These are phyloP conservation scores for Craterocephalus amniculus DNA, from an alignment of 2,797 vertebrate genomes.

Conservation along the genomic window DNA sequence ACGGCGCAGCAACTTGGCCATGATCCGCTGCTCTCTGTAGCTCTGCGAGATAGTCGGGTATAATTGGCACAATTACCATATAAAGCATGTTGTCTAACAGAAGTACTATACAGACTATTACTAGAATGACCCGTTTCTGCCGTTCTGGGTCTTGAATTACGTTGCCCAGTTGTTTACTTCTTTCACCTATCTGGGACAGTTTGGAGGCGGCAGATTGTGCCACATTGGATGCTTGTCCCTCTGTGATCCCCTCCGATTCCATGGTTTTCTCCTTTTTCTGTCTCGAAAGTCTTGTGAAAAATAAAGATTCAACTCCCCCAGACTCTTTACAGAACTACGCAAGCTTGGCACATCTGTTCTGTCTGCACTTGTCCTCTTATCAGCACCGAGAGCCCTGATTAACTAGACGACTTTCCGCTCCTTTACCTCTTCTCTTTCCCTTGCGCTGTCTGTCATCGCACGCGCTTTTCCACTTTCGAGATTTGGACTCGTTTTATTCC, in stretches of 20 bases:
- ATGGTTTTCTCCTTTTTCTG: slow-evolving; percentile 64
- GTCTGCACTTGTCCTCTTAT: slow-evolving; percentile 30
- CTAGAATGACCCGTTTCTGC: slow-evolving; percentile 90
- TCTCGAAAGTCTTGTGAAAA: slow-evolving; percentile 38
- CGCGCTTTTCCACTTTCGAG: slow-evolving; percentile 68
- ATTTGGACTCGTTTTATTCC: slow-evolving; percentile 70
- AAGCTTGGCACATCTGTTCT: slow-evolving; percentile 62
- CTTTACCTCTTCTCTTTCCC: slow-evolving; percentile 71
- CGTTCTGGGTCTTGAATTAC: slow-evolving; percentile 87
- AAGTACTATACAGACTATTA: slow-evolving; percentile 92
- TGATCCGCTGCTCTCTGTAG: slow-evolving; percentile 80
- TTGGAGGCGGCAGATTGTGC: slow-evolving; percentile 88
- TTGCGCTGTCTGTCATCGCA: slow-evolving; percentile 74
- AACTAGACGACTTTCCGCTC: slow-evolving; percentile 69
- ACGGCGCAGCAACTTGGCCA: slow-evolving; percentile 36
- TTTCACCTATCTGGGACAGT: slow-evolving; percentile 90
- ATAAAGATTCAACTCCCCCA: slow-evolving; percentile 33
- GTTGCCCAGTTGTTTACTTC: slow-evolving; percentile 87
- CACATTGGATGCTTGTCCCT: slow-evolving; percentile 73
- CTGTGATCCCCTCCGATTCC: slow-evolving; percentile 74
- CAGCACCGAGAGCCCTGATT: slow-evolving; percentile 41
- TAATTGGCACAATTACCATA: slow-evolving; percentile 98
- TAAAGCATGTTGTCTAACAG: slow-evolving; percentile 98
- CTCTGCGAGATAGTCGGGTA: slow-evolving; percentile 91
- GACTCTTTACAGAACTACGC: slow-evolving; percentile 50